These are phyloP conservation scores for Formica selysi DNA, from an alignment of 1,140 invertebrate genomes.

Conservation along the genomic window DNA sequence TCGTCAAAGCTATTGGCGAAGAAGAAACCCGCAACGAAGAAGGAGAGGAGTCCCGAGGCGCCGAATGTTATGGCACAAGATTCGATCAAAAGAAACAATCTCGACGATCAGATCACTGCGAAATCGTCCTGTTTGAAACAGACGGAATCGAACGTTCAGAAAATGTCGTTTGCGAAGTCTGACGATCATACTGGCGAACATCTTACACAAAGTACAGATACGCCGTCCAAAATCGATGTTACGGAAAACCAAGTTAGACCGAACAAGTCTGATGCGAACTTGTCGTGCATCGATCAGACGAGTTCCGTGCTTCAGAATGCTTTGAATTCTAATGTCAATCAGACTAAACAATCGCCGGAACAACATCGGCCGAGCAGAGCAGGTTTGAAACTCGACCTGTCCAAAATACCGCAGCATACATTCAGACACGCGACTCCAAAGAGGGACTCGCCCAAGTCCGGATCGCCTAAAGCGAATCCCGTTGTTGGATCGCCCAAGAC, in stretches of 20 bases:
- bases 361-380: slow-evolving; percentile 71
- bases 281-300: not conserved
- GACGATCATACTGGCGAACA: not conserved
- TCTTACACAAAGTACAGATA: not conserved
- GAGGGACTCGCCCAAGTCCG: slow-evolving; percentile 75
- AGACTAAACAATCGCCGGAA: slow-evolving; percentile 16
- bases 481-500: slow-evolving; percentile 20
- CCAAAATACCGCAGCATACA: slow-evolving; percentile 87
- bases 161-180: not conserved
- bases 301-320: not conserved
- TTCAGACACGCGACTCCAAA: slow-evolving; percentile 77
- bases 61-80: not conserved
- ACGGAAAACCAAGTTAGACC: not conserved
- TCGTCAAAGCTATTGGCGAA: slow-evolving; percentile 54
- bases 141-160: not conserved
- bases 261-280: not conserved
- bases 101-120: not conserved
- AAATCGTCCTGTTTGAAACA: not conserved
- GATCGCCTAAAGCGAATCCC: slow-evolving; percentile 64
- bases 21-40: slow-evolving; percentile 69
- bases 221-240: not conserved
- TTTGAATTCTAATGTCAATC: not conserved
- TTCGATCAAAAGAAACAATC: slow-evolving; percentile 6
- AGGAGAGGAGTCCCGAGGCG: slow-evolving; percentile 65
- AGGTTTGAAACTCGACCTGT: slow-evolving; percentile 90